Percentiles rank a stretch among this genome's conserved stretches.
These are phyloP conservation scores for Stenopsyche tienmushanensis DNA, from an alignment of 1,140 invertebrate genomes.

Conservation along the genomic window DNA sequence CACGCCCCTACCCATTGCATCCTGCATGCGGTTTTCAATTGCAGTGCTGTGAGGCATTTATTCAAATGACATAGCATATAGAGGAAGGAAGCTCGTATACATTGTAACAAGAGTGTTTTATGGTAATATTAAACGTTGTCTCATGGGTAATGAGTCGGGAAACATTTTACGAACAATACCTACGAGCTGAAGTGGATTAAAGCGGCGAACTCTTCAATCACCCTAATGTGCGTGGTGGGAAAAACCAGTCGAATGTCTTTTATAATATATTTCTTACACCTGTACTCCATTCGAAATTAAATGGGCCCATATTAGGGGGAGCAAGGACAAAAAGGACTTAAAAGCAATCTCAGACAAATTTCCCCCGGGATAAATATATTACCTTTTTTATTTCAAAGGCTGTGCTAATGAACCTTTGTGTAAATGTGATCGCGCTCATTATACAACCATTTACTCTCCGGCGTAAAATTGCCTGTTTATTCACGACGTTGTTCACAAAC, in stretches of 20 bases:
- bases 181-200: slow-evolving; percentile 31
- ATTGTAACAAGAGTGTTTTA: slow-evolving; percentile 17
- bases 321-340: slow-evolving; percentile 27
- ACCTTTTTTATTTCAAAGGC: slow-evolving; percentile 8
- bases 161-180: slow-evolving; percentile 24
- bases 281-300: slow-evolving; percentile 28
- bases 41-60: not conserved
- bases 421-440: slow-evolving; percentile 9
- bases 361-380: slow-evolving; percentile 33
- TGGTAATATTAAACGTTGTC: slow-evolving; percentile 36
- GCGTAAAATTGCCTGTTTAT: not conserved
- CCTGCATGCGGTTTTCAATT: slow-evolving; percentile 6
- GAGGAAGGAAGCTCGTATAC: not conserved
- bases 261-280: slow-evolving; percentile 33
- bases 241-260: slow-evolving; percentile 29
- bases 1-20: not conserved
- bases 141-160: slow-evolving; percentile 33
- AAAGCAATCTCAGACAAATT: slow-evolving; percentile 32
- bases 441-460: not conserved
- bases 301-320: slow-evolving; percentile 13
- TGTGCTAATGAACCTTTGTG: slow-evolving; percentile 21
- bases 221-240: slow-evolving; percentile 34
- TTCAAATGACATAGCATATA: not conserved
- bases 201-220: slow-evolving; percentile 36
- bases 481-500: too few relatives aligned